Evolutionary conservation across 2,888 invertebrate genomes (phyloP).

Genomic region (Nymphalis c-album): DNA sequence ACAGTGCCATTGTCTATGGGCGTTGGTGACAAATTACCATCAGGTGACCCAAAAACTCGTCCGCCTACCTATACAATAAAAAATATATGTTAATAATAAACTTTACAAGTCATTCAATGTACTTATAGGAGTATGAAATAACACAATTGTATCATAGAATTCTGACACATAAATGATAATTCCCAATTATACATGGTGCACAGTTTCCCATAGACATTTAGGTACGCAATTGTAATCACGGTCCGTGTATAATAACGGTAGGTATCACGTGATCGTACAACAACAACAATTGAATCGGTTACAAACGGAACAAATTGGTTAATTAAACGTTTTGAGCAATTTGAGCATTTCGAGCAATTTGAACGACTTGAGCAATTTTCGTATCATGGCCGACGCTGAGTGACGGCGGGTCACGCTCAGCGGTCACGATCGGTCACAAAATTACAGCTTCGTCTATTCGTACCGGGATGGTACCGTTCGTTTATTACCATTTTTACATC

Average conservation of each 20-base stretch:
- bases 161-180: not conserved
- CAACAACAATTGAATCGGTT: conserved; percentile 54
- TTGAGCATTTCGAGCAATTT: conserved; percentile 48
- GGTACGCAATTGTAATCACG: conserved; percentile 18
- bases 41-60: too few species aligned
- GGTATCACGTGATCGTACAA: conserved; percentile 34
- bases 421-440: conserved; percentile 39
- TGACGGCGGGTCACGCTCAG: conserved; percentile 47
- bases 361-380: conserved; percentile 50
- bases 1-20: too few species aligned
- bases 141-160: too few species aligned
- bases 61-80: too few species aligned
- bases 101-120: too few species aligned
- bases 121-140: too few species aligned
- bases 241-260: conserved; percentile 2
- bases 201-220: not conserved
- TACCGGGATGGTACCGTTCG: too few species aligned
- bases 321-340: conserved; percentile 58
- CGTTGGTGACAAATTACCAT: too few species aligned
- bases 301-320: conserved; percentile 70
- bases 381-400: conserved; percentile 57
- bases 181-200: conserved; percentile 8
- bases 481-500: too few species aligned
- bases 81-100: too few species aligned
- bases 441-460: conserved; percentile 27